Base-by-base conservation (phyloP, 2,888 invertebrate species). In the Standfussiana lucernea region DNA sequence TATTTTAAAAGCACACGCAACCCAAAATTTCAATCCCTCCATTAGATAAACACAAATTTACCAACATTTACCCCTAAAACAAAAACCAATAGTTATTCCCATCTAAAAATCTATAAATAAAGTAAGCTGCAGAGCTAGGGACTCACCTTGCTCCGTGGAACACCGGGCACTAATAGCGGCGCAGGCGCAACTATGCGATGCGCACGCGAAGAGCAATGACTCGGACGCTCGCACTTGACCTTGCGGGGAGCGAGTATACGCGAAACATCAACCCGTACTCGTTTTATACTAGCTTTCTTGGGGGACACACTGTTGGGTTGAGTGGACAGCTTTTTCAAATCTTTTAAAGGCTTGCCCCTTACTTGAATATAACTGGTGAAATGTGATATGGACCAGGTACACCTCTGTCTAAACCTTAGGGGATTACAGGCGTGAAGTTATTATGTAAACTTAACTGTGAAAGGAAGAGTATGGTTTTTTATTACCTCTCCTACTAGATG, bases 211-310 rank as follows among this genome's bases (percentile, higher is more conserved):
- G 96, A 95, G 96, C 96, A 96, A 96, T 96, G 96, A 96, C 96
- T 96, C 90, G 92, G 93, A 90, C 91, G 93, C 91, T 94, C 94
- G 95, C 94, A 93, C 96, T 95, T 96, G 96, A 96, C 96, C 96
- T 96, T 96, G 96, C 91, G 89, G 89, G 91, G 85, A 89, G 91
- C 92, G 91, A 94, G 95, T 96, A 95, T 93, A 94, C 94, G 95
- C 96, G 94, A 96, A 95, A 93, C 93, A 91, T 87, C 91, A 90
- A 90, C 91, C 89, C 92, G 92, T 94, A 95, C 96, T 93, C 93
- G 95, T 95, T 96, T 95, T 96, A 96, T 96, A 96, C 95, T 92
- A 89, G 91, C 92, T 88, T 91, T 88, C 86, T 87, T 86, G 79
- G 4, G 79, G 59, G 79, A 92, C 92, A 92, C 86, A 95, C 90